A percentile compares a stretch with the other conserved stretches of the same genome.
These are phyloP conservation scores for Protosalanx chinensis DNA, from an alignment of 2,797 vertebrate species.

Conservation along the genomic window DNA sequence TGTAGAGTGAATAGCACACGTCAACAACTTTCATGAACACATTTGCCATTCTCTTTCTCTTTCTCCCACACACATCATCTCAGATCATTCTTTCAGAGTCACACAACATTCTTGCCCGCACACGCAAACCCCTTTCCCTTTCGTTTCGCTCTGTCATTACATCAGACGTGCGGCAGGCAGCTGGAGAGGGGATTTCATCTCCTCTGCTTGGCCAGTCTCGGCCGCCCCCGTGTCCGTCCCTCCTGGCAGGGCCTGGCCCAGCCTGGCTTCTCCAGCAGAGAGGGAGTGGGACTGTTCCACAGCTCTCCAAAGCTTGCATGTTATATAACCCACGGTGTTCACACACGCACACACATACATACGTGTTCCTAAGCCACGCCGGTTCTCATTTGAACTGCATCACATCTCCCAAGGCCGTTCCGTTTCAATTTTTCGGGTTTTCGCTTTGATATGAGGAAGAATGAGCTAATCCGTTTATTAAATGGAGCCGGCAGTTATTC, in stretches of 20 bases:
- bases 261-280: not conserved
- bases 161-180: slow-evolving; percentile 50
- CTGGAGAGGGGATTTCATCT: slow-evolving; percentile 59
- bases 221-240: not conserved
- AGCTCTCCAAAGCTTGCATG: not conserved
- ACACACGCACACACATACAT: not conserved
- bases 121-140: not conserved
- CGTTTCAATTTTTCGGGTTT: slow-evolving; percentile 8
- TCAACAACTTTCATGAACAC: not conserved
- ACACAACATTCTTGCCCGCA: slow-evolving; percentile 12
- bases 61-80: not conserved
- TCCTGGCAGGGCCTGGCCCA: not conserved
- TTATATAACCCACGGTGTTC: not conserved
- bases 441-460: slow-evolving; percentile 39
- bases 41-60: too few species aligned
- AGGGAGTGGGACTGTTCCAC: not conserved
- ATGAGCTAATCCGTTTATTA: slow-evolving; percentile 56
- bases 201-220: not conserved
- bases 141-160: slow-evolving; percentile 8
- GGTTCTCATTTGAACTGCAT: slow-evolving; percentile 36
- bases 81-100: slow-evolving; percentile 28
- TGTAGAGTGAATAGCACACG: not conserved
- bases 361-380: slow-evolving; percentile 26
- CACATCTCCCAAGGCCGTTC: not conserved
- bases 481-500: slow-evolving; percentile 44